Base-by-base conservation (phyloP, 2,888 invertebrate species). In the Acrobasis consociella region DNA sequence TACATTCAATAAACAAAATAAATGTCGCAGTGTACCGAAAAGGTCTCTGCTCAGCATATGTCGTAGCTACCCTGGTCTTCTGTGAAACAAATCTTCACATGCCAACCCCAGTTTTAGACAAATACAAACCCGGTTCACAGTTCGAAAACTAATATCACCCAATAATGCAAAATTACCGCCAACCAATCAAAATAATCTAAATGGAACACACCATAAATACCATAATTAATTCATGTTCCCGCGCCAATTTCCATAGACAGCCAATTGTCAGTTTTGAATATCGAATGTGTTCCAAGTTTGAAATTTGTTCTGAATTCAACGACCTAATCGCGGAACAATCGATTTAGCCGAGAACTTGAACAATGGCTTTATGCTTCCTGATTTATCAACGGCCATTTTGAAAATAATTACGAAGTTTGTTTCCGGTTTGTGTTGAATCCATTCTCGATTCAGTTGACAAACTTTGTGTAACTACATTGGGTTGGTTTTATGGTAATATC, bases 181-280 rank as follows among this genome's bases (percentile, higher is more conserved):
- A 38, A 17, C 42, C 55, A 55, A 55, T 55, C 62, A 62, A 49
- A 62, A 55, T 62, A 49, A 55, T 55, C 37, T 46, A 49, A 61
- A 55, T 49, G 9, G 49, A 49, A 62, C 55, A 62, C 55, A 7
- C 37, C 49, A 31, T 31, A 31, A 31, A 31, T 11, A 8, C 62
- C 46, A 46, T 62, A 55, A 62, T 62, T 46, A 62, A 62, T 56
- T 56, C 62, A 62, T 62, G 38, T 15, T 59, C 51, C 49, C 37
- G 16, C 62, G 55, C 62, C 49, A 62, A 62, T 62, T 62, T 62
- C 62, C 55, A 62, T 55, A 55, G 62, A 13, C 60, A 52, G 22
- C 49, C 62, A 62, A 55, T 62, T 62, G 62, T 56, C 62, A 38
- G 55, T 62, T 62, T 62, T 55, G 55, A 62, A 62, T 62, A 62